Evolutionary conservation across 2,113 vertebrate genomes (phyloP).

Genomic region (Saguinus midas): DNA sequence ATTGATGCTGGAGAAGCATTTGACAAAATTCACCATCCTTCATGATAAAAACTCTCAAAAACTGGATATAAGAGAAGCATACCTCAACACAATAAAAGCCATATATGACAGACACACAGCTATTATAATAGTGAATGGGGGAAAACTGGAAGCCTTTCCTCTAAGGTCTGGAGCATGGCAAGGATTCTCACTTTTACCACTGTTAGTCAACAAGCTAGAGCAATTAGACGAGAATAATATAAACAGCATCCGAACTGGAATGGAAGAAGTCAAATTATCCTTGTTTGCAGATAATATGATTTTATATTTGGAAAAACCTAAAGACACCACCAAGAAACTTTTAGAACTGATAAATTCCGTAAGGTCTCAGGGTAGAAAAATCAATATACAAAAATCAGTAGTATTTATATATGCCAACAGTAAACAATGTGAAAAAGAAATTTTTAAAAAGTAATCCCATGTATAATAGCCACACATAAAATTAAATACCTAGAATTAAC

Average conservation of each 20-base stretch:
- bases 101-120: background rate
- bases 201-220: background rate
- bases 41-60: background rate
- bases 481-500: background rate
- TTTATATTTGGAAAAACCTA: background rate
- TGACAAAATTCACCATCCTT: background rate
- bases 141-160: background rate
- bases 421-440: background rate
- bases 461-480: background rate
- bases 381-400: background rate
- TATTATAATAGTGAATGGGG: background rate
- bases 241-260: background rate
- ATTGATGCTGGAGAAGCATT: background rate
- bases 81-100: background rate
- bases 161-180: background rate
- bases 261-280: background rate
- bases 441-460: background rate
- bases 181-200: background rate
- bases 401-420: background rate
- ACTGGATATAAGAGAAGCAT: background rate
- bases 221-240: background rate
- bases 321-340: background rate
- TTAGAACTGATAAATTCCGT: background rate
- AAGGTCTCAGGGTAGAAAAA: background rate
- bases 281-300: background rate